Conservation (phyloP, 1,140 invertebrate genomes). For the Caerostris darwini region DNA sequence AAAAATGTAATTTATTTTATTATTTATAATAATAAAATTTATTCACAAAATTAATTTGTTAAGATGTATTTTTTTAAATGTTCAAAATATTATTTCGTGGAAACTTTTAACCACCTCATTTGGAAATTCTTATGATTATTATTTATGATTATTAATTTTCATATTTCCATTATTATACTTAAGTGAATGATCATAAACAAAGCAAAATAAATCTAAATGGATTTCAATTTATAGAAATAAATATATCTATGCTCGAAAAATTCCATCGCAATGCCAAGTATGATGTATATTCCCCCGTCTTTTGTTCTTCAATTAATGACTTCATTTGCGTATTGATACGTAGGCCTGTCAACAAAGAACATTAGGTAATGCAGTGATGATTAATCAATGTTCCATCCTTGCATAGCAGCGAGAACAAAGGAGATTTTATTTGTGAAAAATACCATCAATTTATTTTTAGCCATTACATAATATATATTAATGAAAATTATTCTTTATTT, state of each 20-base stretch:
- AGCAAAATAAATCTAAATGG: neutral
- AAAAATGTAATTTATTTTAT: too few species aligned
- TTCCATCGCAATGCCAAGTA: neutral
- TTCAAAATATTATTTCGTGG: too few species aligned
- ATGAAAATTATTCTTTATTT: conserved; percentile 77
- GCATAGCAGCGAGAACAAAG: neutral
- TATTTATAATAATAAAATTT: too few species aligned
- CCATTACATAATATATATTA: neutral
- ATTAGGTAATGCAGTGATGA: neutral
- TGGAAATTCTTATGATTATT: too few species aligned
- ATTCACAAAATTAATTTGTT: too few species aligned
- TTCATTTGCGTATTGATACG: conserved; percentile 27
- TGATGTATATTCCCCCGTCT: neutral
- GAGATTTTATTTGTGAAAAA: neutral
- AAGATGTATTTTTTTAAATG: too few species aligned
- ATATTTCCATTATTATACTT: too few species aligned
- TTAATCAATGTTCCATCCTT: neutral
- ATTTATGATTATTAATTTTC: too few species aligned
- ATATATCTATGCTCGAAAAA: neutral
- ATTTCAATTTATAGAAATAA: neutral
- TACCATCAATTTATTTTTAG: neutral
- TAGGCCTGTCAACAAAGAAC: neutral
- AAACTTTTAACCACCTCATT: too few species aligned
- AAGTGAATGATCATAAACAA: too few species aligned
- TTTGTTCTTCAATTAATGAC: conserved; percentile 16